A percentile compares a stretch with the other conserved stretches of the same genome.
phyloP scores from a whole-genome alignment of 2,797 vertebrate species.

The Halcyon smyrnensis region DNA sequence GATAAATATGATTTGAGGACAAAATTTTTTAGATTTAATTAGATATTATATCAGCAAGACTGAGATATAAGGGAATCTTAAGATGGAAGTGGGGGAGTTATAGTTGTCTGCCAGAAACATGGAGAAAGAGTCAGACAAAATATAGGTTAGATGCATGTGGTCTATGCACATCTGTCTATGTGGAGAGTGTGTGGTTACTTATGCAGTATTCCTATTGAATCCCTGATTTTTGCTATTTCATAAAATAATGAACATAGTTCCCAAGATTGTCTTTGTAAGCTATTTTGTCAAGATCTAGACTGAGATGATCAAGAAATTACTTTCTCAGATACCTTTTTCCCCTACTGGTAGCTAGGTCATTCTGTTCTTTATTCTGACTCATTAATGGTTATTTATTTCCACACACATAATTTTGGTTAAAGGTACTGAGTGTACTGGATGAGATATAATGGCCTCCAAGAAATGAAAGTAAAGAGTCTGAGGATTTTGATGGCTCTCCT shows the following conservation, averaged over 20 bases:
- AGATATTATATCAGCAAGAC: not conserved
- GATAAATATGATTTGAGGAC: not conserved
- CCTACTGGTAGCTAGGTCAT: not conserved
- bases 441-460: not conserved
- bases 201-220: not conserved
- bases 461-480: not conserved
- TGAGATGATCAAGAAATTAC: not conserved
- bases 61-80: not conserved
- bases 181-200: not conserved
- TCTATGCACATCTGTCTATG: rapidly evolving
- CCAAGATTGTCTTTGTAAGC: not conserved
- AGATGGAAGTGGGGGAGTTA: not conserved
- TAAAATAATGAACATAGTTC: not conserved
- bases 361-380: not conserved
- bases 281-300: not conserved
- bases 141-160: not conserved
- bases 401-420: not conserved
- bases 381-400: not conserved
- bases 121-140: not conserved
- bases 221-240: not conserved
- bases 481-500: not conserved
- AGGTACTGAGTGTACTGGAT: not conserved
- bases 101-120: not conserved
- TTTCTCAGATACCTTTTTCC: not conserved
- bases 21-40: not conserved